Base-by-base conservation (phyloP, 1,140 invertebrate genomes). In the Oryctes rhinoceros region DNA sequence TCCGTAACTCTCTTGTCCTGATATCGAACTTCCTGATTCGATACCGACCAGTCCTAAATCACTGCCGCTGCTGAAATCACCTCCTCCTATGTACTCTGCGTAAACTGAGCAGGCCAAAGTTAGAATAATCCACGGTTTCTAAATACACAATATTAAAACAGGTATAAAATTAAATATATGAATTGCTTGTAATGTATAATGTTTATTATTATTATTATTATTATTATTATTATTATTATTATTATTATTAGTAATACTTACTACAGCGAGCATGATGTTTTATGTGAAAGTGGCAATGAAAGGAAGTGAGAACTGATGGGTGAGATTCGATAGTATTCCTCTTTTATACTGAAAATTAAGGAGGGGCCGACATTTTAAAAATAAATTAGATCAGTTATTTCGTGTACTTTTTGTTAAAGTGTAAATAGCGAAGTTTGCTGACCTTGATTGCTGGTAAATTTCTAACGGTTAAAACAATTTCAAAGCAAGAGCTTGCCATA, bases 31-130 rank as follows among this genome's bases (percentile, higher is more conserved):
- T 11, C 53, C 53, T 71, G 24, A 30, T 6, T 35, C n/a, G 20
- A 71, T 71, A 15, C 65, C 65, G 9, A 30, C 20, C 65, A 20
- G 35, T 24, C 44, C 67, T 30, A 39, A 78, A 71, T 71, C 76
- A 49, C 20, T 65, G 37, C 82, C 65, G 39, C 82, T 78, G 84
- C 83, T 44, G 85, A 0, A 79, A 79, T 77, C 81, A 76, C 65
- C 80, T 53, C 80, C 79, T 71, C 81, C 80, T 53, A 80, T 81
- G 76, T 84, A 82, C 76, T 81, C 81, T 83, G 82, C 83, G 80
- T 79, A 85, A 77, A 84, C 84, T 78, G 84, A 77, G 78, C 75
- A 44, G 75, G 75, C 75, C 35, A 76, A 76, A 44, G 75, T 24
- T n/a, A 76, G 44, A 13, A 76, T 76, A 30, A 76, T n/a, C 39